A percentile compares a stretch with the other conserved stretches of the same genome.
phyloP scores from a whole-genome alignment of 2,888 invertebrate species.

The Lycaena phlaeas region DNA sequence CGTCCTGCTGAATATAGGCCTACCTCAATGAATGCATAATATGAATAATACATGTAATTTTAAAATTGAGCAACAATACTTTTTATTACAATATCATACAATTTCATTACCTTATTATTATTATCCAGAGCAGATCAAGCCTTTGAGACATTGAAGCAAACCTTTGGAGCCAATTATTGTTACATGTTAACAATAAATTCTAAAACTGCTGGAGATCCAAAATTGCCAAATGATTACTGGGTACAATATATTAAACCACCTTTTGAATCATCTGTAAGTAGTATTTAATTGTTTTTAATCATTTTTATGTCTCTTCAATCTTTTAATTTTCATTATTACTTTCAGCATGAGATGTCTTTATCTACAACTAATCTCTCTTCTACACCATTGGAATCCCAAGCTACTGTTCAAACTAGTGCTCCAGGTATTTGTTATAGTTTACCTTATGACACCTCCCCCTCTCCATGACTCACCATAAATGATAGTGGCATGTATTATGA shows the following conservation, averaged over 20 bases:
- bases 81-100: too few species aligned
- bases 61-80: too few species aligned
- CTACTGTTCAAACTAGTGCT: constrained; percentile 23
- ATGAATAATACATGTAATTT: too few species aligned
- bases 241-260: constrained; percentile 80
- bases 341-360: neutral
- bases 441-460: constrained; percentile 3
- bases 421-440: constrained; percentile 31
- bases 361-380: constrained; percentile 22
- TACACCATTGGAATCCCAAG: constrained; percentile 40
- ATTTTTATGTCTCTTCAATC: neutral
- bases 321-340: neutral
- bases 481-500: too few species aligned
- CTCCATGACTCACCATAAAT: too few species aligned
- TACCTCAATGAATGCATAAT: too few species aligned
- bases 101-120: constrained; percentile 16
- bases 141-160: constrained; percentile 88
- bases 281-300: constrained; percentile 7
- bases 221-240: constrained; percentile 86
- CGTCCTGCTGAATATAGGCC: too few species aligned
- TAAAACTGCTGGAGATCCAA: constrained; percentile 71
- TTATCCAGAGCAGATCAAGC: constrained; percentile 82
- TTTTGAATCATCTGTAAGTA: constrained; percentile 60
- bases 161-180: constrained; percentile 90
- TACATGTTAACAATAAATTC: constrained; percentile 94